These are phyloP conservation scores for Pongo pygmaeus DNA, from an alignment of 2,113 vertebrate genomes.

Conservation along the genomic window DNA sequence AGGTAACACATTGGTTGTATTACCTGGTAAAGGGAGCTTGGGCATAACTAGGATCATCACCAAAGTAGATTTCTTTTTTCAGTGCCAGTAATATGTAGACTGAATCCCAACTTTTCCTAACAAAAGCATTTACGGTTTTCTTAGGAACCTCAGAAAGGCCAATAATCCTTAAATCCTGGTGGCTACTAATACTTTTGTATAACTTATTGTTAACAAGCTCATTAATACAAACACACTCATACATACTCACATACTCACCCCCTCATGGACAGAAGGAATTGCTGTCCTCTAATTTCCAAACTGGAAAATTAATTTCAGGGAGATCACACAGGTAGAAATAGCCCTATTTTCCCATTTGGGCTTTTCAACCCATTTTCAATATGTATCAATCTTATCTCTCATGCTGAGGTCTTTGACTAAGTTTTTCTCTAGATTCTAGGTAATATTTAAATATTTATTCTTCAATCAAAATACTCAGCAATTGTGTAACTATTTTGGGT, in stretches of 20 bases:
- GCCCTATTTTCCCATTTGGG: not conserved
- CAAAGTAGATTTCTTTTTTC: not conserved
- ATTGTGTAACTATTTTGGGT: not conserved
- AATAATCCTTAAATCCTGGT: not conserved
- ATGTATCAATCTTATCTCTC: not conserved
- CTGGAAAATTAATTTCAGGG: not conserved
- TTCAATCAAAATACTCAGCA: not conserved
- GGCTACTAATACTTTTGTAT: not conserved
- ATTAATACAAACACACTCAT: not conserved
- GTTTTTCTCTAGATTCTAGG: not conserved
- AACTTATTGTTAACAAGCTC: not conserved
- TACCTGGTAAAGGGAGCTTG: rapidly evolving
- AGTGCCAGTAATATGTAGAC: not conserved
- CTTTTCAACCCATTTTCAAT: not conserved
- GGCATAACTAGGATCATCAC: not conserved
- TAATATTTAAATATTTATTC: not conserved
- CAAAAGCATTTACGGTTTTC: not conserved
- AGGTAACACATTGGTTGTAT: not conserved
- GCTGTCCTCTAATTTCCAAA: not conserved
- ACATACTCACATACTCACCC: too few species aligned
- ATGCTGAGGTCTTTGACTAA: not conserved
- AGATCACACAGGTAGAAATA: not conserved
- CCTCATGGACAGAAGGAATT: not conserved
- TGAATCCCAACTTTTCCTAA: not conserved
- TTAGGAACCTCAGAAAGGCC: not conserved